phyloP scores from a whole-genome alignment of 2,113 vertebrate species.

The Pipra filicauda region DNA sequence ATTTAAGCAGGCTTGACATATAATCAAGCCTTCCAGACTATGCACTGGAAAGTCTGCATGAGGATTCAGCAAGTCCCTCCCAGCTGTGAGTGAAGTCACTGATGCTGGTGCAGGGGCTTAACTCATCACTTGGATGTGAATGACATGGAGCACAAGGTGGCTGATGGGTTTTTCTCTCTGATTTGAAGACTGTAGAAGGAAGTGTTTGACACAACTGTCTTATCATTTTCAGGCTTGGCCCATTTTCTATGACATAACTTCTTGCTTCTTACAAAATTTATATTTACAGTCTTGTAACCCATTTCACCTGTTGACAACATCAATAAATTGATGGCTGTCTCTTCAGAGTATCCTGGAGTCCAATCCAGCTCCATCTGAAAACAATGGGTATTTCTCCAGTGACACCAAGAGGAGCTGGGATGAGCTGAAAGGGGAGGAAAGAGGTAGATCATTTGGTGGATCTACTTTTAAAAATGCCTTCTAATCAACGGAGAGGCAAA shows the following conservation, averaged over 20 bases:
- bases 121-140: neutral
- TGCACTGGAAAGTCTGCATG: neutral
- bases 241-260: neutral
- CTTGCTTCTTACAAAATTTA: neutral
- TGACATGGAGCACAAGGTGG: neutral
- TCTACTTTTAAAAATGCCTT: neutral
- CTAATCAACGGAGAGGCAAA: neutral
- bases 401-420: neutral
- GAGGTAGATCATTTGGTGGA: neutral
- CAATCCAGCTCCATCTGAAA: neutral
- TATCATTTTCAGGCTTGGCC: neutral
- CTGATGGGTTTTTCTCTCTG: neutral
- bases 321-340: neutral
- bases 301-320: neutral
- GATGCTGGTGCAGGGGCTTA: neutral
- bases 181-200: neutral
- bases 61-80: neutral
- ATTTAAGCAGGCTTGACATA: neutral
- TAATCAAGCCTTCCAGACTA: neutral
- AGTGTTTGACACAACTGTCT: neutral
- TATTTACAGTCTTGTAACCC: neutral
- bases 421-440: neutral
- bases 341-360: neutral
- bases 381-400: neutral
- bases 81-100: neutral